Percentiles rank a stretch among this genome's conserved stretches.
Conservation (phyloP, 53 echinoderm and acorn worm species). For the Stichopus horrens region DNA sequence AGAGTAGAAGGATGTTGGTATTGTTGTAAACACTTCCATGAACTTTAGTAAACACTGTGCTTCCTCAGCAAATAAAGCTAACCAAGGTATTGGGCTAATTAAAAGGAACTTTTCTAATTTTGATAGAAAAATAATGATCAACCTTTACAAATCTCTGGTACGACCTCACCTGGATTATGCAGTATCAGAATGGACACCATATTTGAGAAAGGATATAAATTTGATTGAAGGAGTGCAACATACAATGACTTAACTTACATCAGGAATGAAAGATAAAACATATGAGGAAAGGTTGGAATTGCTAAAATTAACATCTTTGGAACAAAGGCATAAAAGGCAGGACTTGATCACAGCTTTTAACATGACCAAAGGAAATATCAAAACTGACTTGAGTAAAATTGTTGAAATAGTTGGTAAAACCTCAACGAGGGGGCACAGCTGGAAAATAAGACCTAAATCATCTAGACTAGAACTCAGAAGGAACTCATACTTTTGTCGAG, state of each 20-base stretch:
- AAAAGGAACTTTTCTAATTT: slow-evolving; percentile 7
- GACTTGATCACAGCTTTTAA: not conserved
- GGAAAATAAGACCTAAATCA: too few relatives aligned
- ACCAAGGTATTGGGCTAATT: not conserved
- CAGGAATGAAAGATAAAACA: not conserved
- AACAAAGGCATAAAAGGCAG: not conserved
- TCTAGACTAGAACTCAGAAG: too few relatives aligned
- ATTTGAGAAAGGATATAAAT: slow-evolving; percentile 25
- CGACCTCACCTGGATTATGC: not conserved
- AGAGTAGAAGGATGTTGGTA: slow-evolving; percentile 44
- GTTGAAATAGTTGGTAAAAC: too few relatives aligned
- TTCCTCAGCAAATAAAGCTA: slow-evolving; percentile 7
- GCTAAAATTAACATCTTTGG: not conserved
- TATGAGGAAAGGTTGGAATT: slow-evolving; percentile 16
- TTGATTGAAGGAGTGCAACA: slow-evolving; percentile 25
- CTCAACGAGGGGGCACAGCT: too few relatives aligned
- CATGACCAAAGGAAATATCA: not conserved
- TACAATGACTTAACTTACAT: slow-evolving; percentile 24
- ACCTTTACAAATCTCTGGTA: slow-evolving; percentile 6
- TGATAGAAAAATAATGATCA: not conserved
- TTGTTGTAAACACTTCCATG: not conserved
- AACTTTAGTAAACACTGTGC: slow-evolving; percentile 42
- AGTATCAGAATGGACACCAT: not conserved
- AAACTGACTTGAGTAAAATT: not conserved
- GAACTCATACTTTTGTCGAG: too few relatives aligned